phyloP scores from a whole-genome alignment of 2,797 vertebrate genomes.

The Garrulus glandarius region DNA sequence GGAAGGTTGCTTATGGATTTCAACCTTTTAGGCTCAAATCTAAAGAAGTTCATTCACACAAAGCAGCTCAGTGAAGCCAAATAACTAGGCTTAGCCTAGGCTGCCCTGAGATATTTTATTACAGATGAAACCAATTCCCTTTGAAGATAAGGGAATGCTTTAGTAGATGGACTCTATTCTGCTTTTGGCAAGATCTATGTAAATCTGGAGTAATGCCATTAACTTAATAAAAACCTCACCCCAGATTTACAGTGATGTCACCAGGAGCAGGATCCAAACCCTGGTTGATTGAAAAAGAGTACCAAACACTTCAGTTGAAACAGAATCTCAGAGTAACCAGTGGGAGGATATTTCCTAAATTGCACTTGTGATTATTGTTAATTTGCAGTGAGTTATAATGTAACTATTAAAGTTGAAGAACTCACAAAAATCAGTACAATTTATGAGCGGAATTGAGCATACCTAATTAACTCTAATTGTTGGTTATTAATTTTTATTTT shows the following conservation, averaged over 20 bases:
- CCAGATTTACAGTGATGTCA: slow-evolving; percentile 37
- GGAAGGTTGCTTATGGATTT: background rate
- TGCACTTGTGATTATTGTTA: slow-evolving; percentile 7
- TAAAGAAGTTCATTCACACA: background rate
- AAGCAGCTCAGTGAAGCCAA: slow-evolving; percentile 2
- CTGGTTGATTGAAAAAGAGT: background rate
- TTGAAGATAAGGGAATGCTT: slow-evolving; percentile 38
- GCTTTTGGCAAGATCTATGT: slow-evolving; percentile 1
- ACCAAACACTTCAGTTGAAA: background rate
- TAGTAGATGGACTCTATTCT: background rate
- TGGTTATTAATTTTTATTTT: background rate
- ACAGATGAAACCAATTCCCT: slow-evolving; percentile 37
- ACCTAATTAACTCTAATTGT: background rate
- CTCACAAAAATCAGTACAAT: slow-evolving; percentile 19
- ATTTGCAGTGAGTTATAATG: slow-evolving; percentile 31
- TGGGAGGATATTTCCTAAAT: slow-evolving; percentile 3
- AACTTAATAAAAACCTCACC: background rate
- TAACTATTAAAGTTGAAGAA: background rate
- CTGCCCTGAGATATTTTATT: slow-evolving; percentile 25
- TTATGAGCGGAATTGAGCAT: background rate
- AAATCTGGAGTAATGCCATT: slow-evolving; percentile 36
- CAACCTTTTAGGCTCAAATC: background rate
- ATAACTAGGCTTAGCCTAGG: background rate
- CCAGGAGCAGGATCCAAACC: background rate
- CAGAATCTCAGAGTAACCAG: background rate